Conservation (phyloP, 2,797 vertebrate genomes). For the Carapus acus region DNA sequence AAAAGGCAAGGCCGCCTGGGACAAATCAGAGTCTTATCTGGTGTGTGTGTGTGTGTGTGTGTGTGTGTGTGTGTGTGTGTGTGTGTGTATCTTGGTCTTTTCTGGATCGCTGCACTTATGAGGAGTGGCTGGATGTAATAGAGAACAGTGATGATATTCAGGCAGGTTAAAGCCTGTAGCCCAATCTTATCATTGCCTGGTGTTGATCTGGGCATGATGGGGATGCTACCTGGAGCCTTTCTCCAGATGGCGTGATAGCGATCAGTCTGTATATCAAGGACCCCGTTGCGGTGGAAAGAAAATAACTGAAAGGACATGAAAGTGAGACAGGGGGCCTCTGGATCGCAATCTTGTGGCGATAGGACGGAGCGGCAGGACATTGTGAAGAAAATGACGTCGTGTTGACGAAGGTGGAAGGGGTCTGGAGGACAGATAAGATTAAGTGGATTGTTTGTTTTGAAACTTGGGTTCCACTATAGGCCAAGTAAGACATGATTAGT, state of each 20-base stretch:
- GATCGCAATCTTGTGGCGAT: conserved; percentile 50
- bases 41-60: conserved; percentile 58
- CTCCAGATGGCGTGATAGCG: conserved; percentile 51
- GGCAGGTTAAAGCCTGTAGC: conserved; percentile 38
- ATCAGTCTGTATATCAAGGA: conserved; percentile 62
- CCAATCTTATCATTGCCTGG: conserved; percentile 58
- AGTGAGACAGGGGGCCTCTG: conserved; percentile 33
- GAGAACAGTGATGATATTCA: conserved; percentile 16
- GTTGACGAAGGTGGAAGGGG: neutral
- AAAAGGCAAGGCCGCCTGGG: conserved; percentile 27
- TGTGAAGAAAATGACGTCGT: conserved; percentile 23
- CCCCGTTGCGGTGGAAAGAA: conserved; percentile 15
- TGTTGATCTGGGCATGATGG: conserved; percentile 54
- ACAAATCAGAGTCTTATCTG: conserved; percentile 51
- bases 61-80: conserved; percentile 57
- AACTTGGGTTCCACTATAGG: neutral
- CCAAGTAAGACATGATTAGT: neutral
- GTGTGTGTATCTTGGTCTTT: conserved; percentile 72
- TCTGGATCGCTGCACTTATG: conserved; percentile 61
- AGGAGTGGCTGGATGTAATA: conserved; percentile 38
- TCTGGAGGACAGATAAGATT: conserved; percentile 18
- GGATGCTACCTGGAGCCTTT: conserved; percentile 64
- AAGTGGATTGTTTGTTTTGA: conserved; percentile 1
- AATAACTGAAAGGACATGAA: conserved; percentile 35
- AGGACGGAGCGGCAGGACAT: conserved; percentile 31